Percentiles rank a stretch among this genome's conserved stretches.
Conservation (phyloP, 2,888 invertebrate genomes). For the Philereme transversata region DNA sequence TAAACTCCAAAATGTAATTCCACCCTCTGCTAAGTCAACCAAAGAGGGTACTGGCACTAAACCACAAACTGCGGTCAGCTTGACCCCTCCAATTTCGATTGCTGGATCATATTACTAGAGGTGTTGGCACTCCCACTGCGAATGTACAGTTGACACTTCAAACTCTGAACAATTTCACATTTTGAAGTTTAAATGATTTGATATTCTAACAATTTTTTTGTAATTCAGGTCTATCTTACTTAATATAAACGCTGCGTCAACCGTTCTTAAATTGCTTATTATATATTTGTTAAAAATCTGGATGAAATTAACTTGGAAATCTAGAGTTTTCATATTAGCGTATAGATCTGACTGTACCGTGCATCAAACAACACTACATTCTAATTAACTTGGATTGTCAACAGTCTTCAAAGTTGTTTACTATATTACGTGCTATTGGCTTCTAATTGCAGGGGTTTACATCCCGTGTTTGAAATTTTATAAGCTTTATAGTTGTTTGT, state of each 20-base stretch:
- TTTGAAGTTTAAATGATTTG: not conserved
- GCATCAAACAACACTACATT: conserved; percentile 63
- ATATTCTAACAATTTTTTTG: not conserved
- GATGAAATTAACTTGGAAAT: not conserved
- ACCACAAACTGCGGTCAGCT: conserved; percentile 66
- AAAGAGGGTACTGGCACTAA: conserved; percentile 13
- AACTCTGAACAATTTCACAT: not conserved
- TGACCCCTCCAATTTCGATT: conserved; percentile 65
- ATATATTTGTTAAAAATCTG: not conserved
- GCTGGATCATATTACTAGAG: conserved; percentile 70
- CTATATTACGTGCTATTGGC: conserved; percentile 46
- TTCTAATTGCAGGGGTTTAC: conserved; percentile 25
- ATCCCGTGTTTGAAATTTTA: conserved; percentile 16
- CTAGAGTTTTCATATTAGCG: not conserved
- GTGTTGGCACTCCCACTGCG: conserved; percentile 65
- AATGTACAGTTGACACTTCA: conserved; percentile 42
- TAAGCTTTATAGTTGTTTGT: conserved; percentile 8
- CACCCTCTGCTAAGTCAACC: conserved; percentile 25
- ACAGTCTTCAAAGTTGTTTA: conserved; percentile 48
- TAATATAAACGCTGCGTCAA: not conserved
- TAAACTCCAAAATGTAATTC: conserved; percentile 21
- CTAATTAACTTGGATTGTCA: conserved; percentile 64
- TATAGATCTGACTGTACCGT: conserved; percentile 29
- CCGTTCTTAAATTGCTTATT: not conserved
- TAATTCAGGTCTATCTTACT: not conserved